These are phyloP conservation scores for Crotalus horridus DNA, from an alignment of 2,113 vertebrate species.

Conservation along the genomic window DNA sequence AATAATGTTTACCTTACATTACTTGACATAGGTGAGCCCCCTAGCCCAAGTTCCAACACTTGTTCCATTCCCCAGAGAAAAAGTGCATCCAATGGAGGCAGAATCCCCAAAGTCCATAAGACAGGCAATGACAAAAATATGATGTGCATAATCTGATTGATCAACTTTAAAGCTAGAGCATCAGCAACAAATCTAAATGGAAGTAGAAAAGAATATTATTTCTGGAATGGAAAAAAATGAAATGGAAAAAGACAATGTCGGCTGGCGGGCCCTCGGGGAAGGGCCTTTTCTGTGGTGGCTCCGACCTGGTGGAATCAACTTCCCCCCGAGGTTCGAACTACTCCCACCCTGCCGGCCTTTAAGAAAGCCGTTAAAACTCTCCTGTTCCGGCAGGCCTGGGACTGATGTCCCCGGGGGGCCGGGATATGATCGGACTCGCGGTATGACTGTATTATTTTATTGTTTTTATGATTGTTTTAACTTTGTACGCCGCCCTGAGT, in stretches of 20 bases:
- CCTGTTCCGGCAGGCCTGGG: too few species aligned
- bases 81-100: conserved; percentile 90
- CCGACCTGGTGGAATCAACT: too few species aligned
- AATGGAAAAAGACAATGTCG: background rate
- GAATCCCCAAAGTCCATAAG: conserved; percentile 88
- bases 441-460: too few species aligned
- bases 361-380: too few species aligned
- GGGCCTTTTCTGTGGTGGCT: too few species aligned
- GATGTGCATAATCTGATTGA: conserved; percentile 89
- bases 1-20: conserved; percentile 79
- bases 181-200: conserved; percentile 77
- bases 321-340: too few species aligned
- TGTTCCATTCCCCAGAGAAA: conserved; percentile 95
- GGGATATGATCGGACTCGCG: too few species aligned
- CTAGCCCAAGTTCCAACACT: conserved; percentile 86
- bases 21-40: conserved; percentile 92
- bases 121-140: conserved; percentile 89
- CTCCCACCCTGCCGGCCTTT: too few species aligned
- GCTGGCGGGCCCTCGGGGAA: too few species aligned
- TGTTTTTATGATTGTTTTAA: too few species aligned
- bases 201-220: conserved; percentile 56
- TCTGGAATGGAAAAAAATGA: conserved; percentile 11
- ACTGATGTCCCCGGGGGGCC: too few species aligned
- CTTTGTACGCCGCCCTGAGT: too few species aligned
- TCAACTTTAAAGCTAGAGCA: conserved; percentile 78